Conservation (phyloP, 2,113 vertebrate genomes). For the Cacatua alba region DNA sequence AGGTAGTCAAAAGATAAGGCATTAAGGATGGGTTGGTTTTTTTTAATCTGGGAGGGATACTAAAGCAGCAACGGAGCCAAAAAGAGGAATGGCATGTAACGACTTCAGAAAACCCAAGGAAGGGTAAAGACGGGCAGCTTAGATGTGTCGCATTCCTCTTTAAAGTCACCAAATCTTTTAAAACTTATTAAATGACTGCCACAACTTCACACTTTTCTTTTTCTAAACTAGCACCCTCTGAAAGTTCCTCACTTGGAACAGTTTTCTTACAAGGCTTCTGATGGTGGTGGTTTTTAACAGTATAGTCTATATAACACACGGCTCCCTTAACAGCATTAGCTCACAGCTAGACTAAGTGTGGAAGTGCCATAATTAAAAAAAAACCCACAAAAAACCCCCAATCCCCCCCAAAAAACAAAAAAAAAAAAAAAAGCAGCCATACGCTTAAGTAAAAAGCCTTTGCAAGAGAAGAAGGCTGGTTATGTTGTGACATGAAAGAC, state of each 20-base stretch:
- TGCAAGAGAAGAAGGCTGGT: not conserved
- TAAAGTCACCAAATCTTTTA: not conserved
- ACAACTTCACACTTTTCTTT: not conserved
- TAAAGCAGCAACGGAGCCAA: not conserved
- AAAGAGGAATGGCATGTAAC: not conserved
- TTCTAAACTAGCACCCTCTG: not conserved
- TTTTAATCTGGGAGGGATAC: not conserved
- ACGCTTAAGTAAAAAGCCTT: not conserved
- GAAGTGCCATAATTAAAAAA: not conserved
- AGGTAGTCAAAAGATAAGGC: not conserved
- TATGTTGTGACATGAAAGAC: not conserved
- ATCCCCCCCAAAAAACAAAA: not conserved
- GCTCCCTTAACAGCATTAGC: not conserved
- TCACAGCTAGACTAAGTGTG: not conserved
- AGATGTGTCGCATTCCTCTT: not conserved
- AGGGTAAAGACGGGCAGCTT: not conserved
- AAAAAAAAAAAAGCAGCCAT: not conserved
- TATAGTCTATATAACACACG: not conserved
- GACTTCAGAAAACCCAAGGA: not conserved
- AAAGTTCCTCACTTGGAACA: not conserved
- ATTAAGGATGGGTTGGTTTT: not conserved
- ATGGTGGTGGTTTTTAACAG: not conserved
- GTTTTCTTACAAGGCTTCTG: not conserved
- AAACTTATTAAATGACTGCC: not conserved
- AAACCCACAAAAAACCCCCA: no score